Evolutionary conservation across 1,140 invertebrate genomes (phyloP).

Genomic region (Hyles euphorbiae): DNA sequence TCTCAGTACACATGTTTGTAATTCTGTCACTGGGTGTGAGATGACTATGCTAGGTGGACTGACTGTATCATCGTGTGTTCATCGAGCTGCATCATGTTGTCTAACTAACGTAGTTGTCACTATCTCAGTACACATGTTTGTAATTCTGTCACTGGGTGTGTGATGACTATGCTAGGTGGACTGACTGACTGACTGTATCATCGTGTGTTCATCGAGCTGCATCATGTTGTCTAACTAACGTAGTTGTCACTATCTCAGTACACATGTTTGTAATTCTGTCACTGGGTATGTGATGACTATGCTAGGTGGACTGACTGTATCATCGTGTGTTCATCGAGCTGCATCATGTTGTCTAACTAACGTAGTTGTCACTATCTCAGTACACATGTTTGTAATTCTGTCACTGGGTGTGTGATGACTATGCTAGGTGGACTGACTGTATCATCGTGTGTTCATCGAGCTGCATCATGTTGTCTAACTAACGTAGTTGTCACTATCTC

Average conservation of each 20-base stretch:
- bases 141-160: slow-evolving; percentile 24
- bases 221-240: neutral
- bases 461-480: neutral
- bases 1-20: slow-evolving; percentile 24
- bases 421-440: no score
- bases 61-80: neutral
- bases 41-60: slow-evolving; percentile 11
- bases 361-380: no score
- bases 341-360: no score
- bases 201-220: neutral
- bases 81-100: neutral
- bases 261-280: slow-evolving; percentile 24
- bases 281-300: slow-evolving; percentile 22
- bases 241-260: slow-evolving; percentile 25
- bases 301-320: neutral
- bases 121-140: slow-evolving; percentile 25
- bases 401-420: no score
- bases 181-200: neutral
- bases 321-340: no score
- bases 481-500: no score
- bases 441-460: slow-evolving; percentile 19
- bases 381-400: no score
- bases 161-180: slow-evolving; percentile 11
- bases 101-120: slow-evolving; percentile 14
- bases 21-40: slow-evolving; percentile 25